Conservation (phyloP, 2,888 invertebrate genomes). For the Lepetodrilus schrolli region DNA sequence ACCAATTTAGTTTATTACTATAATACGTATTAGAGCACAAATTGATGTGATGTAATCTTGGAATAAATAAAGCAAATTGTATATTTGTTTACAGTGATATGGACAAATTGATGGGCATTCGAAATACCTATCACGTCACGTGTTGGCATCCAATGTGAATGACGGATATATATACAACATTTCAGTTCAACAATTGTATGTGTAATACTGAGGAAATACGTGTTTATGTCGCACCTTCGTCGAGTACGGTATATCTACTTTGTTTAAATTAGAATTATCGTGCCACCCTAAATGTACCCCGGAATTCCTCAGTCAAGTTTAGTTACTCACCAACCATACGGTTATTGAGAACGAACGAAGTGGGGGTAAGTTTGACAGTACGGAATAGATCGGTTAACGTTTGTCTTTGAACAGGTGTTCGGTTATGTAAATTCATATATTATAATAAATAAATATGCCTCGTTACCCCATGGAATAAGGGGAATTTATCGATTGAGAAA, state of each 20-base stretch:
- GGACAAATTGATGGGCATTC: neutral
- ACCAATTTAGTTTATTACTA: neutral
- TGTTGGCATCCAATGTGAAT: neutral
- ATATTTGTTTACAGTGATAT: neutral
- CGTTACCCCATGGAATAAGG: no score
- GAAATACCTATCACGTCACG: neutral
- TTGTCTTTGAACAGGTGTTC: no score
- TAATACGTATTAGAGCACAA: no score
- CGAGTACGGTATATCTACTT: neutral
- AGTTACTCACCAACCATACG: neutral
- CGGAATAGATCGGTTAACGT: no score
- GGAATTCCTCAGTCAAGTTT: neutral
- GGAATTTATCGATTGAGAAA: no score
- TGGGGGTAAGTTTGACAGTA: no score
- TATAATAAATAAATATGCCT: no score
- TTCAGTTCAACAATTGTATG: neutral
- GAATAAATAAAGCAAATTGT: no score
- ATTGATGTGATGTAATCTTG: no score
- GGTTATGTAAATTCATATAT: no score
- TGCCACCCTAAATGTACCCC: neutral
- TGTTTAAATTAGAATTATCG: constrained; percentile 24
- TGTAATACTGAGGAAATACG: neutral
- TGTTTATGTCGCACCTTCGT: neutral
- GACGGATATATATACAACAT: no score
- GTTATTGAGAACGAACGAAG: no score